Evolutionary conservation across 2,888 invertebrate genomes (phyloP), one percentile per base, ranked within the genome.

Genomic region (Altica lythri): DNA sequence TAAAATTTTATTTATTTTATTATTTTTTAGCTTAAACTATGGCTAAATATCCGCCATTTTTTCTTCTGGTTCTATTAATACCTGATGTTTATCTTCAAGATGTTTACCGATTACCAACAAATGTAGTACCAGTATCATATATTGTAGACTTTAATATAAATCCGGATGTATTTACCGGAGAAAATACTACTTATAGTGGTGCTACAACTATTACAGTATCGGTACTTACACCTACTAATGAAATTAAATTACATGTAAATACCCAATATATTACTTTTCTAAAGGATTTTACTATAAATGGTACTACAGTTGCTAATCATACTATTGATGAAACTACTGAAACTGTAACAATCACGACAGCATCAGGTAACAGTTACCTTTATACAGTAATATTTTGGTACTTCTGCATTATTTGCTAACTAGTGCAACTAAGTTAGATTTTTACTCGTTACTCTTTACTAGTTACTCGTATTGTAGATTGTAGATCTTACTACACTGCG

Each of bases 161-260:
- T n/a, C 22, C 10, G n/a, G 25, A 10, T 12, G 44, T 43, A 12
- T 54, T 54, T 27, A 27, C 30, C n/a, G 38, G 35, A 6, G 18
- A 8, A 5, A n/a, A 19, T 9, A 37, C 18, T 13, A 27, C 18
- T 10, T 58, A 42, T 10, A 29, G 12, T 6, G 53, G 55, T 17
- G 29, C 13, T 4, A 50, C 50, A 2, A 12, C 8, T 3, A 57
- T 60, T 22, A 9, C 6, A n/a, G 46, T 57, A 27, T 1, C 4
- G 8, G 46, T 57, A 5, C 34, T 32, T 9, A 10, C 54, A 16
- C 5, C 4, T 2, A 22, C 38, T 9, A 14, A 48, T 2, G 9
- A 17, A 12, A 44, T 60, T 27, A 19, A 46, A 16, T 22, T 60
- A 3, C 60, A 60, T 38, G 52, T 53, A 1, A 34, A 50, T 35